These are phyloP conservation scores for Argyresthia goedartella DNA, from an alignment of 2,888 invertebrate genomes.

Conservation along the genomic window DNA sequence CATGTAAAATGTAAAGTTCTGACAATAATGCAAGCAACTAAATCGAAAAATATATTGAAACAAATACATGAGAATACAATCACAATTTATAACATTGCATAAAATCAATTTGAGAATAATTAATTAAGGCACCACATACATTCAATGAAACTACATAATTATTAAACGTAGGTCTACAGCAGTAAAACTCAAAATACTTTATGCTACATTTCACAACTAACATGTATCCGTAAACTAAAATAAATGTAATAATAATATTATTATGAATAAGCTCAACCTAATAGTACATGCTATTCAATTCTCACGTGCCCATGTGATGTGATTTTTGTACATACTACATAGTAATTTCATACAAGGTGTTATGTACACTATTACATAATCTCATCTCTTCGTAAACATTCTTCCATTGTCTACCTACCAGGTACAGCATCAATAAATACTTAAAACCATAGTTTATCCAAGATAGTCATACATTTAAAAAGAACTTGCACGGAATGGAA, in stretches of 20 bases:
- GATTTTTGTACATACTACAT: conserved; percentile 6
- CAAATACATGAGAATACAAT: conserved; percentile 21
- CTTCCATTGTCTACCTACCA: conserved; percentile 28
- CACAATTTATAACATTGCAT: conserved; percentile 22
- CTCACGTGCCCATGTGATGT: conserved; percentile 29
- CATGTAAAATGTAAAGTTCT: not conserved
- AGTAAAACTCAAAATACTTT: conserved; percentile 53
- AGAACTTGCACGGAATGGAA: conserved; percentile 65
- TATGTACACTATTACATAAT: conserved; percentile 20
- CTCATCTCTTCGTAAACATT: conserved; percentile 28
- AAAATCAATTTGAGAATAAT: conserved; percentile 23
- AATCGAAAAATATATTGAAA: conserved; percentile 17
- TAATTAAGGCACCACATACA: conserved; percentile 63
- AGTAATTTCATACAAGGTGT: conserved; percentile 7
- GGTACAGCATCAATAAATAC: conserved; percentile 41
- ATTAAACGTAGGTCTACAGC: conserved; percentile 39
- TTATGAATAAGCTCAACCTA: conserved; percentile 17
- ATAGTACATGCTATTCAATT: conserved; percentile 1
- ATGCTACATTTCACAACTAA: conserved; percentile 35
- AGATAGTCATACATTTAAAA: conserved; percentile 21
- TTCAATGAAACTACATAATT: conserved; percentile 33
- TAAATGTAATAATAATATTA: conserved; percentile 13
- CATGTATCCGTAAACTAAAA: conserved; percentile 19
- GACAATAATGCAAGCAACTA: not conserved
- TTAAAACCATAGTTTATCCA: conserved; percentile 9